phyloP scores from a whole-genome alignment of 1,140 invertebrate genomes.

The Telenomus remus region DNA sequence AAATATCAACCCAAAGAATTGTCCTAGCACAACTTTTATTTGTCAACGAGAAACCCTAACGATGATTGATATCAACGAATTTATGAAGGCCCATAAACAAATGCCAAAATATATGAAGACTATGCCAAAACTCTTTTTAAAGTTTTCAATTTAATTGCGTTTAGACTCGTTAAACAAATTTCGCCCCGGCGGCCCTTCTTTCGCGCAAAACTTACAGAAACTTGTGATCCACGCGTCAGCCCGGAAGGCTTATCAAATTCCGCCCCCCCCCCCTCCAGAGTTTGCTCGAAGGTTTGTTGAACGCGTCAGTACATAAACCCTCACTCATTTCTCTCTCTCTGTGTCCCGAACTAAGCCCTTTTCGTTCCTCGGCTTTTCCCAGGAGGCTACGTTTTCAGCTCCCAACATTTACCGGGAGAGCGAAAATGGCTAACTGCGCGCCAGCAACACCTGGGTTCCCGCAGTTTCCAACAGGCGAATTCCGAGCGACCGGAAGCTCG shows the following conservation, averaged over 20 bases:
- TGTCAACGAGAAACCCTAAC: too few species aligned
- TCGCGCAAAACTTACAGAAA: conserved; percentile 65
- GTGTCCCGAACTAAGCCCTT: conserved; percentile 14
- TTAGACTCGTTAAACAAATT: conserved; percentile 70
- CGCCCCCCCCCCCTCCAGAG: too few species aligned
- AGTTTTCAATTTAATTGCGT: conserved; percentile 57
- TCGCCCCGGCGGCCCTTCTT: conserved; percentile 54
- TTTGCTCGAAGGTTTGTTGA: conserved; percentile 46
- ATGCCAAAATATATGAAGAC: conserved; percentile 40
- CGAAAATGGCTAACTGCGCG: conserved; percentile 64
- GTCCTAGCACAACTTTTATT: too few species aligned
- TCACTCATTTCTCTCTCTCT: conserved; percentile 45
- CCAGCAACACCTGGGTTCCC: conserved; percentile 67
- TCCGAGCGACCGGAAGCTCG: conserved; percentile 54
- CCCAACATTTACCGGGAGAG: conserved; percentile 58
- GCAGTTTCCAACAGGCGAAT: conserved; percentile 50
- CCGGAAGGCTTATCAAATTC: conserved; percentile 71
- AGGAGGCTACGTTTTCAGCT: conserved; percentile 59
- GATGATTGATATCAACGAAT: too few species aligned
- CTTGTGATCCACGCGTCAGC: conserved; percentile 67
- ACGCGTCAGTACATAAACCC: conserved; percentile 56
- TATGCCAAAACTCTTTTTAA: conserved; percentile 48
- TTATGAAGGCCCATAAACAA: too few species aligned
- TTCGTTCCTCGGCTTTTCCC: conserved; percentile 27
- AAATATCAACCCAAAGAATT: background rate